phyloP scores from a whole-genome alignment of 2,113 vertebrate species.

The Scytalopus superciliaris region DNA sequence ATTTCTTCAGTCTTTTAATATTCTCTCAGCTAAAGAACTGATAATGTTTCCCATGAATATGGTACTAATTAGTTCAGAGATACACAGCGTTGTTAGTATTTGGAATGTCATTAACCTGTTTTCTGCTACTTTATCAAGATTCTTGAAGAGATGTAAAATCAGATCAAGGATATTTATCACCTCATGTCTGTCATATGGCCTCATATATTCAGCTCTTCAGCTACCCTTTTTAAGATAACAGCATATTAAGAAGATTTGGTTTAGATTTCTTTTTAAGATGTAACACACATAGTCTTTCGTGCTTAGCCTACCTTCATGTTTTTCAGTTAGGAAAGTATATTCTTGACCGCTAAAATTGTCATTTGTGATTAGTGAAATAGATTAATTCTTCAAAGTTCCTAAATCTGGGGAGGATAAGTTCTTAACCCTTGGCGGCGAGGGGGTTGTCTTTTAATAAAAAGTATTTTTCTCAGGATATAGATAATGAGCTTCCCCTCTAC shows the following conservation, averaged over 20 bases:
- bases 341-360: background rate
- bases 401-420: background rate
- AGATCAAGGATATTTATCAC: background rate
- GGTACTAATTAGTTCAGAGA: background rate
- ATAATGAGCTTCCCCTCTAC: background rate
- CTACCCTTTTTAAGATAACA: background rate
- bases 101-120: background rate
- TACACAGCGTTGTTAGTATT: background rate
- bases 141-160: background rate
- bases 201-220: background rate
- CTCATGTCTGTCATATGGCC: background rate
- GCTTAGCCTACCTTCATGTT: background rate
- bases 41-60: background rate
- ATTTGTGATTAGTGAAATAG: background rate
- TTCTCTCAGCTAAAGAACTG: background rate
- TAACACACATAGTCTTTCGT: background rate
- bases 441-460: background rate
- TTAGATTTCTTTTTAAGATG: background rate
- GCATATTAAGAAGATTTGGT: background rate
- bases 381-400: background rate
- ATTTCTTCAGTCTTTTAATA: background rate
- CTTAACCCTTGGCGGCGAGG: background rate
- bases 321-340: background rate
- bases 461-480: background rate
- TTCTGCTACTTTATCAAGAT: background rate